Evolutionary conservation across 1,140 invertebrate species (phyloP).

Genomic region (Drosophila varians): DNA sequence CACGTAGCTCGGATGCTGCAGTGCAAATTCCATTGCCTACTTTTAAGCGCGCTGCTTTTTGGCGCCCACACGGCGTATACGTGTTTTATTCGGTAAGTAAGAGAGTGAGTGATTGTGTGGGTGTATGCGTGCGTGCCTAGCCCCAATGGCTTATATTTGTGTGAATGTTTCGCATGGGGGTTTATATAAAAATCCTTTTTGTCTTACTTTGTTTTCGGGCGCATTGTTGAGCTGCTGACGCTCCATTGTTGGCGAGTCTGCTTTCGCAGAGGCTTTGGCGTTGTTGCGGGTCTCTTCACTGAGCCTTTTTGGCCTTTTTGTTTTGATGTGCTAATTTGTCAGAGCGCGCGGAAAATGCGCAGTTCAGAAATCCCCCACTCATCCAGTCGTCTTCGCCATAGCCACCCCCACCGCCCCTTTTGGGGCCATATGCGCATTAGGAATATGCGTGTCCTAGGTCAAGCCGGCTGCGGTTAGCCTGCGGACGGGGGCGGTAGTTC

Average conservation of each 20-base stretch:
- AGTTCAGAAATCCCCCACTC: too few relatives aligned
- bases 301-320: slow-evolving; percentile 58
- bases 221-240: slow-evolving; percentile 46
- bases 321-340: slow-evolving; percentile 75
- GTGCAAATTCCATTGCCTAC: slow-evolving; percentile 41
- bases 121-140: slow-evolving; percentile 5
- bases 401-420: neutral
- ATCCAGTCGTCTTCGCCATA: too few relatives aligned
- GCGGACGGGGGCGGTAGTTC: neutral
- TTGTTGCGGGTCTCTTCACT: slow-evolving; percentile 10
- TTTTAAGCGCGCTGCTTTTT: slow-evolving; percentile 48
- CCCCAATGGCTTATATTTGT: slow-evolving; percentile 13
- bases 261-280: slow-evolving; percentile 17
- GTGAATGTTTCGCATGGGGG: slow-evolving; percentile 32
- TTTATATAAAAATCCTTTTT: slow-evolving; percentile 65
- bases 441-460: slow-evolving; percentile 72
- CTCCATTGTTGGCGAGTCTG: slow-evolving; percentile 36
- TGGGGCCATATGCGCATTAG: slow-evolving; percentile 66
- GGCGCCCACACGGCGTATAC: slow-evolving; percentile 19
- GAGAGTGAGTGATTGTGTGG: neutral
- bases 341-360: slow-evolving; percentile 57
- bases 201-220: slow-evolving; percentile 53
- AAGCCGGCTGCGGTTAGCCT: slow-evolving; percentile 43
- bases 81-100: slow-evolving; percentile 3
- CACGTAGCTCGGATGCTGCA: neutral